A percentile compares a stretch with the other conserved stretches of the same genome.
Evolutionary conservation across 2,113 vertebrate species (phyloP).

Genomic region (Pygoscelis antarcticus): DNA sequence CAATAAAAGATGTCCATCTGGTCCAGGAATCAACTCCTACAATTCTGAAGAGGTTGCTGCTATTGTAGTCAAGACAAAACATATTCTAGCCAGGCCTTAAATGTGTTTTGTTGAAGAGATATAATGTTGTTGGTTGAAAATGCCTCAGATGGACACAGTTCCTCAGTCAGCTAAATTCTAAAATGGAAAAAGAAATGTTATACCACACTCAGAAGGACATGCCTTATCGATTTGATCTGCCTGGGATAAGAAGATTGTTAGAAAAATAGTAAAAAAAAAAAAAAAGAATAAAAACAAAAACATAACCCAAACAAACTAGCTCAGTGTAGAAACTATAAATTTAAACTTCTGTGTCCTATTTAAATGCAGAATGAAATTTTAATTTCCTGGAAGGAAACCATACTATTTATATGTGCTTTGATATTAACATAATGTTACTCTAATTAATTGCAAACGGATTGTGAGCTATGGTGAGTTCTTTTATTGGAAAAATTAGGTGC

Average conservation of each 20-base stretch:
- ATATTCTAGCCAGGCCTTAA: background rate
- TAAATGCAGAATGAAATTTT: background rate
- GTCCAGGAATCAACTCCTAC: rapidly evolving
- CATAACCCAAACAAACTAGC: rapidly evolving
- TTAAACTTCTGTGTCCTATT: background rate
- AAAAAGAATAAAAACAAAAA: background rate
- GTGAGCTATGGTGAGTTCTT: background rate
- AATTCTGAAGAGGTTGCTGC: background rate
- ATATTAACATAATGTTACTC: background rate
- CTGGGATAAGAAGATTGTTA: background rate
- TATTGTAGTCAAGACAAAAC: background rate
- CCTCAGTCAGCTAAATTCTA: background rate
- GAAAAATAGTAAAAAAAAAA: background rate
- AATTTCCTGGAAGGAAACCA: background rate
- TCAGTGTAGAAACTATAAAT: background rate
- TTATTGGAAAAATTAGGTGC: background rate
- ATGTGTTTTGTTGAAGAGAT: background rate
- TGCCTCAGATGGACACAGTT: background rate
- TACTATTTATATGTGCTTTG: background rate
- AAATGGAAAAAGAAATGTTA: background rate
- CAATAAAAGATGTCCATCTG: background rate
- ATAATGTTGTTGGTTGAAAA: background rate
- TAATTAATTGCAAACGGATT: background rate
- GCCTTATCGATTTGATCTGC: background rate
- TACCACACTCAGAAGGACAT: background rate